These are phyloP conservation scores for Sebastes cheni DNA, from an alignment of 2,797 vertebrate genomes.

Conservation along the genomic window DNA sequence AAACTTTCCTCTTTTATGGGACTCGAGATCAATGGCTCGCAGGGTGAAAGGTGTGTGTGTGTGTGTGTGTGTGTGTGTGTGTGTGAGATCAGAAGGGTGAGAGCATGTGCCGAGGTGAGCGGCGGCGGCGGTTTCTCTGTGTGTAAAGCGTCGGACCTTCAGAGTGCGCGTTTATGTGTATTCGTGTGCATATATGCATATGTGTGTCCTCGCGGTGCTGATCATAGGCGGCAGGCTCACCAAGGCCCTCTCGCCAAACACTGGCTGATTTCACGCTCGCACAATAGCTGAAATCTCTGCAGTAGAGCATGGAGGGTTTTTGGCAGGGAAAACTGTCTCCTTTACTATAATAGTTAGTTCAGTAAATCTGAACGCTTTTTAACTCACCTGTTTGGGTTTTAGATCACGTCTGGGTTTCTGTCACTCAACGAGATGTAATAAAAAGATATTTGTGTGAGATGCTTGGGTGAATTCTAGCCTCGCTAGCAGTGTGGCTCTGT, in stretches of 20 bases:
- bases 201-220: constrained; percentile 41
- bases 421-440: background rate
- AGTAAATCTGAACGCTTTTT: background rate
- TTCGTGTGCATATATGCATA: constrained; percentile 38
- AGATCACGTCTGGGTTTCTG: background rate
- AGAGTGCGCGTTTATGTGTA: constrained; percentile 1
- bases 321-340: constrained; percentile 15
- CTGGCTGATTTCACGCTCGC: constrained; percentile 64
- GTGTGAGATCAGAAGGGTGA: constrained; percentile 36
- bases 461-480: background rate
- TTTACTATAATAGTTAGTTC: constrained; percentile 5
- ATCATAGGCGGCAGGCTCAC: constrained; percentile 62
- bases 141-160: background rate
- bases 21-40: constrained; percentile 41
- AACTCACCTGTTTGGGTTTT: background rate
- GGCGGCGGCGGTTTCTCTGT: constrained; percentile 12
- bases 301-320: constrained; percentile 5
- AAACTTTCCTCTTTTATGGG: constrained; percentile 41
- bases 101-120: constrained; percentile 25
- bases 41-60: constrained; percentile 45
- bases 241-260: constrained; percentile 62
- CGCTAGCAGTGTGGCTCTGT: background rate
- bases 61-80: background rate
- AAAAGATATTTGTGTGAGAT: background rate
- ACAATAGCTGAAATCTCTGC: constrained; percentile 46